Evolutionary conservation across 2,888 invertebrate genomes (phyloP), one percentile per base, ranked within the genome.

Genomic region (Acanthococcus lagerstroemiae): DNA sequence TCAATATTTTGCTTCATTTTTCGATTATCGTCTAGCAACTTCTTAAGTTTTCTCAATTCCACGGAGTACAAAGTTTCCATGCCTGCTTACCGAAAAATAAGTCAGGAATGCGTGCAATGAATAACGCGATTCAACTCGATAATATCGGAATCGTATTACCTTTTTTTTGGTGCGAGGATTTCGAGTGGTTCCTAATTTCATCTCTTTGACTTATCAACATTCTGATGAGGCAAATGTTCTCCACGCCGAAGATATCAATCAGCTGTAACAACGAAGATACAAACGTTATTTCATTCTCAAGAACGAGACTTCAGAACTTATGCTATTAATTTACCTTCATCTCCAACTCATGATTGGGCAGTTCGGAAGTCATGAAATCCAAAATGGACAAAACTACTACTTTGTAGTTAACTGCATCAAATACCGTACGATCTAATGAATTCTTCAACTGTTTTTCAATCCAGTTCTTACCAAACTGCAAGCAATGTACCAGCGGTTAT

Each of bases 161-260:
- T 63, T 27, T 63, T 37, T 63, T 63, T 7, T 63, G 50, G 17
- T 24, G 24, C 9, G n/a, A 52, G 25, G 22, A 44, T 60, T 21
- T 52, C 9, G 48, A 52, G 21, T 55, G 66, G 7, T 44, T 15
- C 6, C 74, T 73, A 12, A 84, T 82, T 69, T 79, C 80, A 55
- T 77, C 75, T 7, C 90, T 79, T 71, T 87, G 83, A 58, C 82
- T 78, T 30, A 91, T 75, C 67, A 91, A 75, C 44, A 80, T 78
- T 68, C 83, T 81, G 24, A 88, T 85, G 67, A 90, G 79, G 44
- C n/a, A 5, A 54, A 25, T 44, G 26, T 60, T 30, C 17, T 44
- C 37, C 9, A 27, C 6, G 22, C 63, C 54, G 24, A 63, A 63
- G n/a, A 52, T 26, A 24, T 54, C 44, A 5, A n/a, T 37, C 3